Conservation (phyloP, 2,888 invertebrate genomes). For the Temnothorax unifasciatus region DNA sequence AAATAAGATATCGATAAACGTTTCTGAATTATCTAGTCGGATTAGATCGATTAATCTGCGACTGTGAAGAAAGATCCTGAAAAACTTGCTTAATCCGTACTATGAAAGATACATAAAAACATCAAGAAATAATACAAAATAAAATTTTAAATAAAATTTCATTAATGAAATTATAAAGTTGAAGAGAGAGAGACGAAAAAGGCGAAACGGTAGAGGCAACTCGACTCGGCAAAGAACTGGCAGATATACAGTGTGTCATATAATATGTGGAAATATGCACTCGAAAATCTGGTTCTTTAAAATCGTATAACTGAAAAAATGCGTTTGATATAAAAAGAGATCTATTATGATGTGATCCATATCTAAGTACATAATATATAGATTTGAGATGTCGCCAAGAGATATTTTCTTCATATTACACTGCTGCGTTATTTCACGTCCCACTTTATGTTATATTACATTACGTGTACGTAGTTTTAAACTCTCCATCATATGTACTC, state of each 20-base stretch:
- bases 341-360: not conserved
- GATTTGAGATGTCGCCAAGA: not conserved
- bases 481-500: not conserved
- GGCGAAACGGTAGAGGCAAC: not conserved
- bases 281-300: not conserved
- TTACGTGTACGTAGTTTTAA: not conserved
- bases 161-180: conserved; percentile 70
- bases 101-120: not conserved
- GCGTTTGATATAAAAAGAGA: not conserved
- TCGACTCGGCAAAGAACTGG: not conserved
- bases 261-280: conserved; percentile 1
- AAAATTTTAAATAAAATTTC: conserved; percentile 51
- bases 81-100: not conserved
- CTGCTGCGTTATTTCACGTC: not conserved
- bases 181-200: conserved; percentile 42
- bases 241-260: conserved; percentile 1
- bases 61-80: too few species aligned
- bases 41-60: not conserved
- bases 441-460: not conserved
- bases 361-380: not conserved
- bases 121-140: not conserved
- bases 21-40: not conserved
- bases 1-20: not conserved
- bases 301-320: not conserved
- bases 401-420: not conserved